These are phyloP conservation scores for Artibeus jamaicensis DNA, from an alignment of 2,797 vertebrate species.

Conservation along the genomic window DNA sequence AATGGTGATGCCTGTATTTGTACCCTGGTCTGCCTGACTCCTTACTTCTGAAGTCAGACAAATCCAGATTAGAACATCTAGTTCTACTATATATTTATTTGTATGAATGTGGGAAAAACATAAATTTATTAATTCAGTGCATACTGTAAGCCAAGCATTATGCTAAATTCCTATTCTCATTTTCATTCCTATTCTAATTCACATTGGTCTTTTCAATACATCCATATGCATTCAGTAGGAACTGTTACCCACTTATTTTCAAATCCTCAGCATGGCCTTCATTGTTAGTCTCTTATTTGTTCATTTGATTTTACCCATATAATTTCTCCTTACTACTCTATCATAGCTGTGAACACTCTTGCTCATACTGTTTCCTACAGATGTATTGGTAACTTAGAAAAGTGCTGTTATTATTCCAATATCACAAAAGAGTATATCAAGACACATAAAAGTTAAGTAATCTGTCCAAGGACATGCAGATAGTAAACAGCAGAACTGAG, in stretches of 20 bases:
- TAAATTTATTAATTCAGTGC: neutral
- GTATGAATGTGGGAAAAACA: neutral
- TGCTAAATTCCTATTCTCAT: neutral
- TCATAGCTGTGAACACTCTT: neutral
- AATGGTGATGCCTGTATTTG: neutral
- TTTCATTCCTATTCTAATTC: neutral
- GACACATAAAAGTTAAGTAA: neutral
- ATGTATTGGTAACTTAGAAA: neutral
- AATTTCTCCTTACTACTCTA: neutral
- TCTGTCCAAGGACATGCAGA: neutral
- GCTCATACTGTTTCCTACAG: neutral
- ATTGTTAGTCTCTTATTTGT: neutral
- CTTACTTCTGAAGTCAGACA: neutral
- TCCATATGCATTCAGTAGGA: neutral
- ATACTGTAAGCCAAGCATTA: neutral
- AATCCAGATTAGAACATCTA: neutral
- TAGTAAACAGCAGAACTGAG: neutral
- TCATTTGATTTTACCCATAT: slow-evolving; percentile 29
- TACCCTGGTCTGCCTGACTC: neutral
- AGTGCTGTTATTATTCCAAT: neutral
- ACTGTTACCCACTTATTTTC: slow-evolving; percentile 1
- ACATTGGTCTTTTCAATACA: neutral
- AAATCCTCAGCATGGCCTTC: neutral
- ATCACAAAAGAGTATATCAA: neutral
- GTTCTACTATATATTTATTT: neutral